Base-by-base conservation (phyloP, 1,140 invertebrate species). In the Pteromalus puparum region DNA sequence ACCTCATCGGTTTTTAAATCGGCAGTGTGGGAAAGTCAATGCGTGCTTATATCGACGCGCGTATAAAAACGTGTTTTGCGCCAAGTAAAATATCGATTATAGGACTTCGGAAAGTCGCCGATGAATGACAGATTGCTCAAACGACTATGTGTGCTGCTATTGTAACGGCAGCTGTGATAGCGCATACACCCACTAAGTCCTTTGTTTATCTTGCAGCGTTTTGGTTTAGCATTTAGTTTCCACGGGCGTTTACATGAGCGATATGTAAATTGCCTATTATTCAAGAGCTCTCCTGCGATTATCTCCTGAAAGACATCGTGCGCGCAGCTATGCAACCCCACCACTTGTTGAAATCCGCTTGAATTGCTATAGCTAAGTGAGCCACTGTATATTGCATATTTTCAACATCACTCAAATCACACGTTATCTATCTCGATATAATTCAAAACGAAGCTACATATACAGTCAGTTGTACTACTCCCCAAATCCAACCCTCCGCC, bases 1-100 rank as follows among this genome's bases (percentile, higher is more conserved):
- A 24, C 34, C 65, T 61, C 70, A 65, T 85, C 79, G 79, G 48
- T 81, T 85, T 81, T 81, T 75, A 70, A 76, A 85, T 81, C 83
- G 7, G 18, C 83, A 75, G 48, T 81, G 84, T 85, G 84, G 80
- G 84, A 85, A 85, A 73, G 24, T 67, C 24, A 26, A 9, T 24
- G 68, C 48, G 13, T 28, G 42, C 24, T 67, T 46, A 42, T 68
- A 68, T 5, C 34, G n/a, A 38, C 61, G 21, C 65, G 30, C n/a
- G 53, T 30, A 34, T 74, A 15, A 65, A 38, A 74, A 81, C 48
- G 68, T 70, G 53, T 61, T 61, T 61, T 61, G 67, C 79, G 18
- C 80, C 34, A 72, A 24, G 48, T 74, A 13, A 81, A 81, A 61
- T 80, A 72, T 80, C 78, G 34, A 79, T 68, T 67, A 34, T 34